These are phyloP conservation scores for Thera obeliscata DNA, from an alignment of 2,888 invertebrate genomes.

Conservation along the genomic window DNA sequence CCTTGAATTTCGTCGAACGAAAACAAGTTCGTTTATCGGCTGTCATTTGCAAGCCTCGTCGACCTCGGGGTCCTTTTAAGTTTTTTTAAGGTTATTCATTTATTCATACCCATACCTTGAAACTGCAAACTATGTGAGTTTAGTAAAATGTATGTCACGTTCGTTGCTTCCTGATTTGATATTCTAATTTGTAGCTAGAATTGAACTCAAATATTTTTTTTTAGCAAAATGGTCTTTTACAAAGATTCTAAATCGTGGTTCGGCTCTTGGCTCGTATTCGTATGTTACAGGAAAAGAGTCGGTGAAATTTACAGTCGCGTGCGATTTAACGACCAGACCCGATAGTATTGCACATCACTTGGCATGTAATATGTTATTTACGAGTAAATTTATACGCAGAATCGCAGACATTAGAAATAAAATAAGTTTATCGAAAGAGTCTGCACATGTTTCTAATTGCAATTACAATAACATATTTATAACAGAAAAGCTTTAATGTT, in stretches of 20 bases:
- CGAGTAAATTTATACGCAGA: neutral
- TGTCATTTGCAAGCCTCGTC: slow-evolving; percentile 16
- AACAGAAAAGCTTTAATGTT: neutral
- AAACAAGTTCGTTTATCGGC: slow-evolving; percentile 33
- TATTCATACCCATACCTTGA: slow-evolving; percentile 6
- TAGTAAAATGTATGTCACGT: neutral
- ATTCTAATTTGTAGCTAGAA: neutral
- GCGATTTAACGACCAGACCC: slow-evolving; percentile 10
- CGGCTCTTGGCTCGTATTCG: slow-evolving; percentile 3
- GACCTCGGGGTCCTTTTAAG: slow-evolving; percentile 29
- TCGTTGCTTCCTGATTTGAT: neutral
- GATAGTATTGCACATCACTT: slow-evolving; percentile 13
- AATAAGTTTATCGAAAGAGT: neutral
- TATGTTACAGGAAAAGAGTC: slow-evolving; percentile 9
- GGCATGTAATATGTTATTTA: slow-evolving; percentile 19
- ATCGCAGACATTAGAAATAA: slow-evolving; percentile 2
- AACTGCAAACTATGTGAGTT: neutral
- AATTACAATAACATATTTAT: neutral
- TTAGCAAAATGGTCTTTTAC: neutral
- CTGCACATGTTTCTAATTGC: neutral
- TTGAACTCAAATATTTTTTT: neutral
- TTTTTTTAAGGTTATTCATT: slow-evolving; percentile 25
- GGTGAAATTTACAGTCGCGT: slow-evolving; percentile 9
- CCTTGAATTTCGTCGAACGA: slow-evolving; percentile 40
- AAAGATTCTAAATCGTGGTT: slow-evolving; percentile 11